Base-by-base conservation (phyloP, 2,888 invertebrate species). In the Entomobrya proxima region DNA sequence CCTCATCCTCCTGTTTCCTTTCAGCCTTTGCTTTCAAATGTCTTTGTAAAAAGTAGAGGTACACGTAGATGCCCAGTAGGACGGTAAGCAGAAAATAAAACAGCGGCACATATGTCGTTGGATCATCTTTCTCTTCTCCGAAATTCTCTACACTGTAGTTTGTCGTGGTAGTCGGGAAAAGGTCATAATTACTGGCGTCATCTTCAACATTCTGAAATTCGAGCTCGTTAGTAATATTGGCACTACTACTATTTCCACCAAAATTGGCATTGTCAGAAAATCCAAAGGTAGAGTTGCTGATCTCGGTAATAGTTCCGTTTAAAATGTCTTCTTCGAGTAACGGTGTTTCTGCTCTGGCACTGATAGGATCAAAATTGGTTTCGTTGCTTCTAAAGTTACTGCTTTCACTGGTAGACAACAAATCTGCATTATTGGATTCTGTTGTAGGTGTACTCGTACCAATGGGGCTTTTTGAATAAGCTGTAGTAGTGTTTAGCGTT, bases 61-160 rank as follows among this genome's bases (percentile, higher is more conserved):
- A 82, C 13, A 82, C 75, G 75, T 82, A 82, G 40, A 82, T 50
- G 3, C 40, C 55, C 27, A 76, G 21, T n/a, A 74, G 18, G 21
- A 74, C 3, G 27, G 30, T n/a, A 11, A 50, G n/a, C 4, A 74
- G 47, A 18, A 74, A 30, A 27, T 74, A 74, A 50, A 74, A 74
- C 7, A 74, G 13, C 18, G 74, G 74, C 27, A 44, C 74, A 13
- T 50, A 44, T n/a, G 3, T n/a, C 27, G 47, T 40, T 21, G 37
- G 24, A 13, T 69, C 40, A 21, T 37, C 40, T 1, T 40, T 21
- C 67, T 15, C 67, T 27, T 30, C n/a, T n/a, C 32, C 61, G 5
- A 61, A 61, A 69, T 24, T 13, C 7, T 64, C 64, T 21, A 35
- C n/a, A 35, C 18, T 37, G 37, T 35, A 64, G n/a, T 64, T 35